These are phyloP conservation scores for Aldabrachelys gigantea DNA, from an alignment of 2,113 vertebrate species.

Conservation along the genomic window DNA sequence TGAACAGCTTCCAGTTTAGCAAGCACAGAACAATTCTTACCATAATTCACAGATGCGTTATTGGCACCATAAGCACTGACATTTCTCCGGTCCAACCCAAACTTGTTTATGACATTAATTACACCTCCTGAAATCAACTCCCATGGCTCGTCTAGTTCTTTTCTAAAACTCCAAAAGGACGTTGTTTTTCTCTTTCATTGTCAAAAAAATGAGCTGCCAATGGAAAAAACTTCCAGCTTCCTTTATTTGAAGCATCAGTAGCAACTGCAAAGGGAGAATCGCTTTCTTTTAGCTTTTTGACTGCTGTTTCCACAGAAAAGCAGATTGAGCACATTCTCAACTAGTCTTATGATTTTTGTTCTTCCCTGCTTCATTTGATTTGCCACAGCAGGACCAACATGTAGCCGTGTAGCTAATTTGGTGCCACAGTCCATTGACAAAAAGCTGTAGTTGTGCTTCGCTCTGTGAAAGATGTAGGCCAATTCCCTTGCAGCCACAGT, in stretches of 20 bases:
- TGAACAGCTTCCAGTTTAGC: background rate
- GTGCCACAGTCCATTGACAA: background rate
- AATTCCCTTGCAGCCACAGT: background rate
- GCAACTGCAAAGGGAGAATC: background rate
- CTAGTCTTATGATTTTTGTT: background rate
- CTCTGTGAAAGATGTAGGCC: background rate
- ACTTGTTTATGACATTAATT: background rate
- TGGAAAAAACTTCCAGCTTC: background rate
- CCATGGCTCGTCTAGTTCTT: background rate
- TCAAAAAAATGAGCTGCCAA: background rate
- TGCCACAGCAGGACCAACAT: background rate
- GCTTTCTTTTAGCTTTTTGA: background rate
- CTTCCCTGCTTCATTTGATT: background rate
- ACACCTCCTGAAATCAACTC: background rate
- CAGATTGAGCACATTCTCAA: background rate
- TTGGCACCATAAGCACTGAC: background rate
- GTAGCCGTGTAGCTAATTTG: background rate
- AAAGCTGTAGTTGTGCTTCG: background rate
- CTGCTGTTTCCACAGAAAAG: background rate
- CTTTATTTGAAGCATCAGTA: background rate
- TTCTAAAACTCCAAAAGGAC: background rate
- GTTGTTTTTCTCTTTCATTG: background rate
- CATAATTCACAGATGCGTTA: background rate
- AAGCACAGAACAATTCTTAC: background rate
- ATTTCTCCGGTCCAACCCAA: background rate